Evolutionary conservation across 1,140 invertebrate genomes (phyloP).

Genomic region (Lordiphosa stackelbergi): DNA sequence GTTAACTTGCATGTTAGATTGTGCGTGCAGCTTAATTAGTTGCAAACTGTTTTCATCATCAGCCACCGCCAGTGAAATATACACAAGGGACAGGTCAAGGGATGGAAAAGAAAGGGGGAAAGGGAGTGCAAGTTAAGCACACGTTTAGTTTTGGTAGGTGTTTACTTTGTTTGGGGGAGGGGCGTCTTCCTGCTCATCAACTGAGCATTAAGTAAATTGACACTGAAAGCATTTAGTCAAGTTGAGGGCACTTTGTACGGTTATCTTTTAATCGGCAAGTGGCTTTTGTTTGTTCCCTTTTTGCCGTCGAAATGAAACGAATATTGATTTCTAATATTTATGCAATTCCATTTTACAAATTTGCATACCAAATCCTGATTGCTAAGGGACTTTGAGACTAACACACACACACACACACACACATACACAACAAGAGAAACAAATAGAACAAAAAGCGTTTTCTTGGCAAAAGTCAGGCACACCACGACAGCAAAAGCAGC

Average conservation of each 20-base stretch:
- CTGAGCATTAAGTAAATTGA: constrained; percentile 56
- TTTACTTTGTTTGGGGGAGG: constrained; percentile 7
- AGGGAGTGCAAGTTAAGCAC: constrained; percentile 46
- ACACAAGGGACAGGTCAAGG: constrained; percentile 9
- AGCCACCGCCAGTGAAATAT: not conserved
- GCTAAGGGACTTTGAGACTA: constrained; percentile 62
- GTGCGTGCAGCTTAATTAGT: constrained; percentile 75
- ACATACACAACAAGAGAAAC: constrained; percentile 7
- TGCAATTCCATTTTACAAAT: constrained; percentile 74
- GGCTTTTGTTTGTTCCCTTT: not conserved
- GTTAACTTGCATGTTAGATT: constrained; percentile 74
- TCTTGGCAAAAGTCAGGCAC: constrained; percentile 43
- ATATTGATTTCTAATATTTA: constrained; percentile 75
- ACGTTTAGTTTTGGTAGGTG: constrained; percentile 40
- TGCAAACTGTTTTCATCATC: constrained; percentile 70
- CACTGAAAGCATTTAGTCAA: constrained; percentile 64
- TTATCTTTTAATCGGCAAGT: constrained; percentile 63
- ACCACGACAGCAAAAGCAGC: constrained; percentile 25
- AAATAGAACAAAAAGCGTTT: constrained; percentile 24
- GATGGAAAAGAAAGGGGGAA: constrained; percentile 11
- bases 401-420: constrained; percentile 9
- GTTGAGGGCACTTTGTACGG: constrained; percentile 31
- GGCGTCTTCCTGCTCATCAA: constrained; percentile 32
- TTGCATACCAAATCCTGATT: constrained; percentile 73
- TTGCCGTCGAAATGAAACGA: constrained; percentile 21